Percentiles rank a stretch among this genome's conserved stretches.
Evolutionary conservation across 2,113 vertebrate species (phyloP).

Genomic region (Actenoides hombroni): DNA sequence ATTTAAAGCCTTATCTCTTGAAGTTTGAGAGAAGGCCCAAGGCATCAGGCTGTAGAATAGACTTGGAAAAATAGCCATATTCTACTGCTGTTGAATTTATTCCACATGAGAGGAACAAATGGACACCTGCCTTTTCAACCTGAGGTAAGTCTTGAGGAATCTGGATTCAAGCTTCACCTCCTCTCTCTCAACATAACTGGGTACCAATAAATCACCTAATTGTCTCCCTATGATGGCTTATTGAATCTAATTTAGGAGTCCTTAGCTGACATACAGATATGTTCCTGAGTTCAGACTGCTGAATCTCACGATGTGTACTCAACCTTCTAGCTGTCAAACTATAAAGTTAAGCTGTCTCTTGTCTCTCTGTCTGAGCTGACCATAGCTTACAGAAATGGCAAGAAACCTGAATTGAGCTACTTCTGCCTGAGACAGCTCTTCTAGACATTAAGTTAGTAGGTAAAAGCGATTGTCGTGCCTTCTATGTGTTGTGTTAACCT

Average conservation of each 20-base stretch:
- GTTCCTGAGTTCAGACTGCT: not conserved
- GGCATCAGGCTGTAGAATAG: not conserved
- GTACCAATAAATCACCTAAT: not conserved
- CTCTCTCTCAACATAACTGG: not conserved
- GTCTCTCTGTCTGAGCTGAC: not conserved
- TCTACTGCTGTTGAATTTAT: not conserved
- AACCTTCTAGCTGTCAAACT: not conserved
- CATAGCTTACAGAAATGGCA: not conserved
- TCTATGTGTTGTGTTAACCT: not conserved
- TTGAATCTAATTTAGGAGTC: not conserved
- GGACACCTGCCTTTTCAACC: not conserved
- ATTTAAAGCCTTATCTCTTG: not conserved
- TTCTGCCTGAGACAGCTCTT: not conserved
- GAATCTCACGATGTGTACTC: not conserved
- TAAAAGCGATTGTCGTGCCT: not conserved
- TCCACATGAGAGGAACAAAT: not conserved
- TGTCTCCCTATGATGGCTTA: not conserved
- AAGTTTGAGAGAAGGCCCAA: not conserved
- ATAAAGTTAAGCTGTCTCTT: not conserved
- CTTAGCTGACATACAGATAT: not conserved
- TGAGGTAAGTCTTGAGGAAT: not conserved
- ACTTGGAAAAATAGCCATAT: not conserved
- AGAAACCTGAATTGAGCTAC: not conserved
- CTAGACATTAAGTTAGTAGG: not conserved
- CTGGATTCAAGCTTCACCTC: not conserved